These are phyloP conservation scores for Phalloptychus januarius DNA, from an alignment of 2,797 vertebrate genomes.

Conservation along the genomic window DNA sequence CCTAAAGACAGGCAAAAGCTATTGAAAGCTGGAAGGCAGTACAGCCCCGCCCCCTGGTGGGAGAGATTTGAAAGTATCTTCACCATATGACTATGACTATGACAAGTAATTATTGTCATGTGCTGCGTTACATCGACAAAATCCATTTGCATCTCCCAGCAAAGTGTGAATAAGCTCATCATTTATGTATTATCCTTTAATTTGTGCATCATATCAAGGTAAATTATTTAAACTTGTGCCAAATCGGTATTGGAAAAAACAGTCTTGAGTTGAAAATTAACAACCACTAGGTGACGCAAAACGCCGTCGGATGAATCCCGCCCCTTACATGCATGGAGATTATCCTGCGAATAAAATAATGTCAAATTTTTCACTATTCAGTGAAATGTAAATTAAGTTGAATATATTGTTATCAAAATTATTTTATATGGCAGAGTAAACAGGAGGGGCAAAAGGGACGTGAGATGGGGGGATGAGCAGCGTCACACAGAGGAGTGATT, in stretches of 20 bases:
- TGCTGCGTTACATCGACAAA: neutral
- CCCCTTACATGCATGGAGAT: accelerated
- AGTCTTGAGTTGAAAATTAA: conserved; percentile 16
- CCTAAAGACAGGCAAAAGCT: neutral
- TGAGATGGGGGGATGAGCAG: no score
- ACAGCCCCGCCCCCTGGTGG: conserved; percentile 42
- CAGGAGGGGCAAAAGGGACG: no score
- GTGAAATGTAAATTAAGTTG: neutral
- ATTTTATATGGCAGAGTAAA: neutral
- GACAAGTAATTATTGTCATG: neutral
- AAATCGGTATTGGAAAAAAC: neutral
- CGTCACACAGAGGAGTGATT: no score
- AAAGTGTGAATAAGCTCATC: neutral
- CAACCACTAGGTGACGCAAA: conserved; percentile 71
- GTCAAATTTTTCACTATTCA: neutral
- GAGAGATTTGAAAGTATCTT: neutral
- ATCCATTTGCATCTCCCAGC: neutral
- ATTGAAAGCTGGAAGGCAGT: conserved; percentile 2
- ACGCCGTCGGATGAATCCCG: conserved; percentile 29
- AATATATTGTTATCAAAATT: neutral
- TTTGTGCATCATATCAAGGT: neutral
- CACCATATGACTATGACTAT: no score
- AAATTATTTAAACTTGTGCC: neutral
- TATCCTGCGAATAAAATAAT: neutral
- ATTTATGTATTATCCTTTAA: neutral